Evolutionary conservation across 2,113 vertebrate genomes (phyloP).

Genomic region (Psittacara wagleri): DNA sequence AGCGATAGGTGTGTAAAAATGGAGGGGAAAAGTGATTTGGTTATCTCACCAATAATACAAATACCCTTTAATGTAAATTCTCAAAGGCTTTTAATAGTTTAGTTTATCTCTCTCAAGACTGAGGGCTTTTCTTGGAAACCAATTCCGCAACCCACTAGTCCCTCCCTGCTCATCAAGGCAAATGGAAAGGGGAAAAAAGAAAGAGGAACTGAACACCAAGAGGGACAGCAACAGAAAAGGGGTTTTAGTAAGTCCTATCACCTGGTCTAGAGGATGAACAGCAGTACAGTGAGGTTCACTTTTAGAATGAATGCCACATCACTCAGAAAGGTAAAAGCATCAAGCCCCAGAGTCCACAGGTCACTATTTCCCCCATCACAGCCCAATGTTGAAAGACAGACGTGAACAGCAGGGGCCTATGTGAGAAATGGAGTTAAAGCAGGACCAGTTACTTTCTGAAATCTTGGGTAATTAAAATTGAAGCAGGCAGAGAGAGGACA

Average conservation of each 20-base stretch:
- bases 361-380: not conserved
- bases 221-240: fast-evolving
- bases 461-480: not conserved
- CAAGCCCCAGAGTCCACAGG: not conserved
- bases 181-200: not conserved
- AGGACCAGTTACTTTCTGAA: not conserved
- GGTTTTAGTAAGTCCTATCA: not conserved
- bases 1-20: not conserved
- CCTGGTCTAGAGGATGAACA: not conserved
- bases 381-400: not conserved
- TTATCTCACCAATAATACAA: not conserved
- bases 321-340: not conserved
- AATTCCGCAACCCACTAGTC: not conserved
- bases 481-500: not conserved
- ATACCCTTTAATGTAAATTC: not conserved
- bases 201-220: not conserved
- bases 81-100: not conserved
- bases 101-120: not conserved
- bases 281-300: not conserved
- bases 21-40: not conserved
- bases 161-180: not conserved
- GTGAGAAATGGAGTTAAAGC: not conserved
- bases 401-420: not conserved
- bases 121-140: not conserved
- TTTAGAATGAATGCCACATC: not conserved